These are phyloP conservation scores for Actinostola sp. DNA, from an alignment of 92 coral and sea anemone species.

Conservation along the genomic window DNA sequence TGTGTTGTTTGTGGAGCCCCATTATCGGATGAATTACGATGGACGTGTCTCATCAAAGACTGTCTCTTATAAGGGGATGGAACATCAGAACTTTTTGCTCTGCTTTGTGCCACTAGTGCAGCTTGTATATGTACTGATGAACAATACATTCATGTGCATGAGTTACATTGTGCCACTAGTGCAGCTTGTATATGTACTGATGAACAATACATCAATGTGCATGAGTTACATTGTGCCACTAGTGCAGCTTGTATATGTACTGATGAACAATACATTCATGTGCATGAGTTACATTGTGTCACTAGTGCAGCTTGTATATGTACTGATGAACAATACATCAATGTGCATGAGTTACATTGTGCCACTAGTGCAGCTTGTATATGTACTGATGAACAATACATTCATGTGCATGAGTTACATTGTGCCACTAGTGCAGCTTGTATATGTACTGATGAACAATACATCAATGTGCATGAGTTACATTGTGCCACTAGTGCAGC, in stretches of 20 bases:
- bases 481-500: slow-evolving; percentile 28
- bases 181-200: slow-evolving; percentile 41
- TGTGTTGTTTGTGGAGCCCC: slow-evolving; percentile 58
- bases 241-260: slow-evolving; percentile 27
- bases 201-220: not conserved
- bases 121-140: slow-evolving; percentile 33
- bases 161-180: slow-evolving; percentile 28
- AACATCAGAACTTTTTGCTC: slow-evolving; percentile 52
- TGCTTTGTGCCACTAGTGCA: slow-evolving; percentile 39
- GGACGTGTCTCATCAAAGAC: slow-evolving; percentile 74
- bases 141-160: slow-evolving; percentile 5
- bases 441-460: slow-evolving; percentile 8
- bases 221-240: slow-evolving; percentile 24
- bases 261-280: not conserved
- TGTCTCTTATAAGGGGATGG: slow-evolving; percentile 98
- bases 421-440: slow-evolving; percentile 30
- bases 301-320: slow-evolving; percentile 28
- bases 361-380: slow-evolving; percentile 29
- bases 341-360: slow-evolving; percentile 12
- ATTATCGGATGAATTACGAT: slow-evolving; percentile 72
- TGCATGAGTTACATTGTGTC: slow-evolving; percentile 14
- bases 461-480: not conserved
- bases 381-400: slow-evolving; percentile 1
- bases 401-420: not conserved
- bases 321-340: not conserved